These are phyloP conservation scores for Musca domestica DNA, from an alignment of 1,140 invertebrate species.

Conservation along the genomic window DNA sequence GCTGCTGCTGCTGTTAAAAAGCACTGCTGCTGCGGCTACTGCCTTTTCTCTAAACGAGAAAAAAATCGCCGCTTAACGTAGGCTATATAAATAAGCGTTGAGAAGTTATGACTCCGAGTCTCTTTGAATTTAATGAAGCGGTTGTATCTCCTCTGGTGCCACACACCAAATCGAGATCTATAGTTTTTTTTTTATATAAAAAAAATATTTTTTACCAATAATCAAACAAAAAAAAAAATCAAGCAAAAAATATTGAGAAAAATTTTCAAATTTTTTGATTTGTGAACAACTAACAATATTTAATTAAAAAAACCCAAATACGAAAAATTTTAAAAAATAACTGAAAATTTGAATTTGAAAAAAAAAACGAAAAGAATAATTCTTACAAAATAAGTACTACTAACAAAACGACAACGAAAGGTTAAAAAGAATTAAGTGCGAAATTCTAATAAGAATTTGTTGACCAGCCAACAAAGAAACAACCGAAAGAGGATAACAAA, in stretches of 20 bases:
- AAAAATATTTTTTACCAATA: conserved; percentile 8
- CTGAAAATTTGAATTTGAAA: background rate
- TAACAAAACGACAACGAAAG: background rate
- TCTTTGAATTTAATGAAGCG: conserved; percentile 55
- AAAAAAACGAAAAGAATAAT: conserved; percentile 11
- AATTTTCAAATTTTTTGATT: background rate
- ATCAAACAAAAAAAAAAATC: conserved; percentile 4
- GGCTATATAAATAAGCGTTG: conserved; percentile 55
- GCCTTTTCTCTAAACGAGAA: conserved; percentile 19
- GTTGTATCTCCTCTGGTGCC: conserved; percentile 49
- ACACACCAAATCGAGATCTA: conserved; percentile 11
- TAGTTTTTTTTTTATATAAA: conserved; percentile 4
- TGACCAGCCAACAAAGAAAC: background rate
- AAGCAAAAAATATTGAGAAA: conserved; percentile 5
- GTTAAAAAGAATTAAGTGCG: background rate
- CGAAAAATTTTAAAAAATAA: conserved; percentile 12
- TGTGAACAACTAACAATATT: background rate
- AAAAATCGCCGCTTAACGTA: conserved; percentile 36
- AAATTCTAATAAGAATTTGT: conserved; percentile 3
- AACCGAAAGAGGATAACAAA: background rate
- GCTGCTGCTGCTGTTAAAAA: background rate
- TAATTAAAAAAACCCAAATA: conserved; percentile 5
- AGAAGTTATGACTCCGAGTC: conserved; percentile 53
- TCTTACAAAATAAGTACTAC: conserved; percentile 1
- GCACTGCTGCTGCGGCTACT: background rate